A percentile compares a stretch with the other conserved stretches of the same genome.
Evolutionary conservation across 1,140 invertebrate species (phyloP).

Genomic region (Sarcophaga peregrina): DNA sequence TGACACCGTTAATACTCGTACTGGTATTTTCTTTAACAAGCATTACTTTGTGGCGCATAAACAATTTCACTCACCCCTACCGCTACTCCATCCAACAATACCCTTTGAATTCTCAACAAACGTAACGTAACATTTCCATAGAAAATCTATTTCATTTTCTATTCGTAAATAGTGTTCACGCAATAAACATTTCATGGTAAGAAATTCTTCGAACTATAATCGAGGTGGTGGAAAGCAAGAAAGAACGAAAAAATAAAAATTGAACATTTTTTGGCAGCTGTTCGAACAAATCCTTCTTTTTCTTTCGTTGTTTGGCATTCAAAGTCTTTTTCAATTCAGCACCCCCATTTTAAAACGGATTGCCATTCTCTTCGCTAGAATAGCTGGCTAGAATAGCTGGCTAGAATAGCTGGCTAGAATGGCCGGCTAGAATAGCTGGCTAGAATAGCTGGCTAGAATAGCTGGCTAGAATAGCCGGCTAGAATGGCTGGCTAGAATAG

Average conservation of each 20-base stretch:
- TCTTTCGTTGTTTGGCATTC: neutral
- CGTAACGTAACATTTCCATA: neutral
- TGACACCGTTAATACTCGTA: too few species aligned
- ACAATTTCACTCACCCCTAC: neutral
- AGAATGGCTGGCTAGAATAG: too few species aligned
- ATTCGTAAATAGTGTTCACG: neutral
- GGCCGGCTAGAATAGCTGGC: too few species aligned
- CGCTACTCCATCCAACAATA: too few species aligned
- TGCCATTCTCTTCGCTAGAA: too few species aligned
- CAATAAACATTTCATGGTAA: neutral
- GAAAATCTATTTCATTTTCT: constrained; percentile 12
- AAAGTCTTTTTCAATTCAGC: neutral
- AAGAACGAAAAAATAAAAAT: neutral
- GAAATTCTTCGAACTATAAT: neutral
- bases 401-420: too few species aligned
- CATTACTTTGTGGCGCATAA: neutral
- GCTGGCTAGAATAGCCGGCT: too few species aligned
- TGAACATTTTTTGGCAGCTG: constrained; percentile 11
- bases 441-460: too few species aligned
- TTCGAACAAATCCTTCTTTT: constrained; percentile 8
- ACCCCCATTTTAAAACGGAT: too few species aligned
- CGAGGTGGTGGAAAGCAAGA: neutral
- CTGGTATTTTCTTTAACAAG: neutral
- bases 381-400: too few species aligned
- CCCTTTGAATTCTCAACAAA: neutral